These are phyloP conservation scores for Riptortus pedestris DNA, from an alignment of 1,140 invertebrate species.

Conservation along the genomic window DNA sequence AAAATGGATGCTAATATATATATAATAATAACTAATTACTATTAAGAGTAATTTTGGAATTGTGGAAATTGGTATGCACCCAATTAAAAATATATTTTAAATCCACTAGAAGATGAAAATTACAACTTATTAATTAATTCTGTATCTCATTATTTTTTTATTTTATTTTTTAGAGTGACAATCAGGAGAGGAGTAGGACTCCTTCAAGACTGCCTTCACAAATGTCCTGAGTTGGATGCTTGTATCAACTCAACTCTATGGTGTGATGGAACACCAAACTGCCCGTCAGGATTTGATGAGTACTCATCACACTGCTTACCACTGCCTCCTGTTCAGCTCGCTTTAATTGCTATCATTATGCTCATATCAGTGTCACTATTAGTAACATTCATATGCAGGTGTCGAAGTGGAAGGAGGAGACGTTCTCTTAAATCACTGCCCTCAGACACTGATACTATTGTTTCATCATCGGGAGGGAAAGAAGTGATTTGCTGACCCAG, in stretches of 20 bases:
- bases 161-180: too few relatives aligned
- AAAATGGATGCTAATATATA: too few relatives aligned
- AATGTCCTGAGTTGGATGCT: slow-evolving; percentile 74
- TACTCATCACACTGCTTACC: slow-evolving; percentile 63
- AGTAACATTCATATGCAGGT: slow-evolving; percentile 25
- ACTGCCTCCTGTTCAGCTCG: slow-evolving; percentile 59
- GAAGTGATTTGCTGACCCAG: slow-evolving; percentile 87
- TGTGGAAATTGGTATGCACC: too few relatives aligned
- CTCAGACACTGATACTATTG: slow-evolving; percentile 33
- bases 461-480: slow-evolving; percentile 39
- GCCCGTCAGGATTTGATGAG: slow-evolving; percentile 80
- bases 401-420: slow-evolving; percentile 11
- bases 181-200: slow-evolving; percentile 38
- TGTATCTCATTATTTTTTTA: too few relatives aligned
- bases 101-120: too few relatives aligned
- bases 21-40: too few relatives aligned
- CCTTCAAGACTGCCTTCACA: slow-evolving; percentile 61
- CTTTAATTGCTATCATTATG: slow-evolving; percentile 40
- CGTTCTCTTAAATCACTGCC: slow-evolving; percentile 30
- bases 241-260: slow-evolving; percentile 79
- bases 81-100: too few relatives aligned
- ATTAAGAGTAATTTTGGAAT: too few relatives aligned
- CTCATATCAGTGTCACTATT: slow-evolving; percentile 36
- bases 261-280: slow-evolving; percentile 76
- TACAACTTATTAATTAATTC: too few relatives aligned